Evolutionary conservation across 2,888 invertebrate genomes (phyloP), one percentile per base, ranked within the genome.

Genomic region (Chalcis sispes): DNA sequence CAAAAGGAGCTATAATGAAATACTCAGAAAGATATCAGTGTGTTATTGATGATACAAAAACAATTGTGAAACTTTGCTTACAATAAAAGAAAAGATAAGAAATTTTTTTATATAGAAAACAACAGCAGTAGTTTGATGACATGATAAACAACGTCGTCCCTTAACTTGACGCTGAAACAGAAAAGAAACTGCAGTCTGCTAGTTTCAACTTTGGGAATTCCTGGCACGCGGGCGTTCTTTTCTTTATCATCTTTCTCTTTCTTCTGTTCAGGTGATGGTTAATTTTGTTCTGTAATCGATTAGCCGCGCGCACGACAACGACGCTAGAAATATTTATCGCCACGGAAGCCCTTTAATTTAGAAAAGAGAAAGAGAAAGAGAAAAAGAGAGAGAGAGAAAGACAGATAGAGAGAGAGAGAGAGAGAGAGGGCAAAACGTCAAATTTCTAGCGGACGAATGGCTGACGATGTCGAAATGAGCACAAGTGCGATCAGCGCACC

Each of bases 381-480:
- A 36, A 36, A 36, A 10, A 36, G 36, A 36, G 36, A 36, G 36
- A 36, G 36, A 36, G 36, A 36, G 36, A 36, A 10, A 36, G 10
- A 36, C 5, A 36, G 10, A 7, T 4, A 7, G 10, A 7, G 10
- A 4, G 36, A 10, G 10, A 36, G 10, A 4, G 36, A 7, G 5
- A 36, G 10, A 36, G 23, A 5, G 50, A 50, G 50, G 50, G 5
- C 18, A 20, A 10, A 1, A 7, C 7, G 1, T 10, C 2, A 18
- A 59, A 23, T 40, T 2, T n/a, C 56, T 29, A 10, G 46, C 23
- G 7, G 8, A 1, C 20, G 52, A 65, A 36, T 36, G 52, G 23
- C 66, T 54, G 66, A 65, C 36, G 23, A 52, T 32, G 32, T 7
- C 50, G 25, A 66, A 66, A 52, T 66, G 32, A 40, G 56, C 25